Conservation (phyloP, 2,888 invertebrate species). For the Cynaeus angustus region DNA sequence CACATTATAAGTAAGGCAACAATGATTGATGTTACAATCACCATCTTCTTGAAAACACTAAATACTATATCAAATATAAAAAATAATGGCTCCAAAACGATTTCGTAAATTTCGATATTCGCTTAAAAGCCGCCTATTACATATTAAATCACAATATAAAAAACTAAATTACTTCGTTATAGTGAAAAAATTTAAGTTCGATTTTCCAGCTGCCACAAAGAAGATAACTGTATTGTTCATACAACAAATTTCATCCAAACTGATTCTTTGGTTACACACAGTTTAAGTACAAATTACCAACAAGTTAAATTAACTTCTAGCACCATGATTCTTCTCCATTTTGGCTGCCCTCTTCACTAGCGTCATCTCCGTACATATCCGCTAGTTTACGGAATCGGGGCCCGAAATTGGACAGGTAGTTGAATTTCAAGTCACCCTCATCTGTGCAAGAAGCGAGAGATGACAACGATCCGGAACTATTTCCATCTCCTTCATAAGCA, state of each 20-base stretch:
- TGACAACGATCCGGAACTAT: constrained; percentile 91
- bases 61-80: constrained; percentile 8
- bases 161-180: constrained; percentile 18
- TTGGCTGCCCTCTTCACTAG: constrained; percentile 86
- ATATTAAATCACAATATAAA: constrained; percentile 30
- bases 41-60: background rate
- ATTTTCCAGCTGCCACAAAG: constrained; percentile 23
- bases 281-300: constrained; percentile 33
- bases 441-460: constrained; percentile 87
- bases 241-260: constrained; percentile 27
- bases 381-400: constrained; percentile 96
- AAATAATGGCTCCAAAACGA: constrained; percentile 15
- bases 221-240: constrained; percentile 20
- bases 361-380: constrained; percentile 95
- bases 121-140: constrained; percentile 16
- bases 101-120: background rate
- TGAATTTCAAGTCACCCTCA: constrained; percentile 87
- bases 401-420: constrained; percentile 95
- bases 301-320: constrained; percentile 66
- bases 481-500: constrained; percentile 97
- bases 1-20: background rate
- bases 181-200: constrained; percentile 4
- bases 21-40: too few species aligned
- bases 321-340: constrained; percentile 91
- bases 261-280: constrained; percentile 38